Evolutionary conservation across 2,888 invertebrate species (phyloP), one percentile per base, ranked within the genome.

Genomic region (Eueremaeus valkanovi): DNA sequence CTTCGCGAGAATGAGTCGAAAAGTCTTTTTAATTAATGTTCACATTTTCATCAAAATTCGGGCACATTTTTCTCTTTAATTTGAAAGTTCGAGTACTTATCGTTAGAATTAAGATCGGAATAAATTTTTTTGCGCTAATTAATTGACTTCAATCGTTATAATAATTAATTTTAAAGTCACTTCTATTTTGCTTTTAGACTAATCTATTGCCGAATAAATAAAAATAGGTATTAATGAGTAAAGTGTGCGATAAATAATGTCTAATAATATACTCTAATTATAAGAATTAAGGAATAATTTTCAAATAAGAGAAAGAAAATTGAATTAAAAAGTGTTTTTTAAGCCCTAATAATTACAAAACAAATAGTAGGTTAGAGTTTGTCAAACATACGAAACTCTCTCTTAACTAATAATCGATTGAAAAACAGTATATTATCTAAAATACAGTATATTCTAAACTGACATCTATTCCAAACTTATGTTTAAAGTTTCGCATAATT

Each of bases 11-110:
- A 45, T 45, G 27, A 58, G 29, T 27, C 58, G 24, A 18, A n/a
- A n/a, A n/a, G 24, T 58, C 58, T 51, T n/a, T n/a, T 58, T 58
- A 29, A 58, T 27, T 58, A 58, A 58, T 58, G 27, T 24, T 24
- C 21, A 58, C 9, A 58, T 58, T 58, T 58, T 24, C 58, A 58
- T 24, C 58, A 24, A 58, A 16, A n/a, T 45, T 45, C 18, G 18
- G 16, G 45, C 9, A 45, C 3, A 45, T 45, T 45, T 45, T 36
- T 5, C 11, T 11, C 18, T 45, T 11, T 3, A 45, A 18, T 3
- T 11, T 11, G 9, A 11, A 45, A 45, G 16, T 45, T 45, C 16
- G 16, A 45, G 16, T 16, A 18, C 6, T 45, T 45, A 18, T 45
- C 45, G 16, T 18, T 45, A 45, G 16, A 45, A 45, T 40, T 45